phyloP scores from a whole-genome alignment of 2,888 invertebrate species.

The Monopis laevigella region DNA sequence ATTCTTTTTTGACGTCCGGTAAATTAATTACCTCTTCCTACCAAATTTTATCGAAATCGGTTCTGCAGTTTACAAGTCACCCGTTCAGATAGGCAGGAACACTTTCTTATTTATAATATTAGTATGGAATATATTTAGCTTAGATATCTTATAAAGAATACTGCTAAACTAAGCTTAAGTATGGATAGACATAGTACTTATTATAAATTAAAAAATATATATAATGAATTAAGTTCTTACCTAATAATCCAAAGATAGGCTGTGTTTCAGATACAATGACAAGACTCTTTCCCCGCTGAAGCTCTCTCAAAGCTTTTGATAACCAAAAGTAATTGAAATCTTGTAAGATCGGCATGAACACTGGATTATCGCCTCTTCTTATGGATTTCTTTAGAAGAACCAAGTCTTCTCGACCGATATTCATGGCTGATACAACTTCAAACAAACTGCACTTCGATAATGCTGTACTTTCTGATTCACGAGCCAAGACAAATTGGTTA shows the following conservation, averaged over 20 bases:
- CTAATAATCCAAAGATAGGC: conserved; percentile 32
- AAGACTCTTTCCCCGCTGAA: conserved; percentile 28
- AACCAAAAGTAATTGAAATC: conserved; percentile 35
- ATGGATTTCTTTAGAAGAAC: conserved; percentile 29
- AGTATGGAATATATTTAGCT: too few relatives aligned
- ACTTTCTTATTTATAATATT: too few relatives aligned
- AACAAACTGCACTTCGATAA: conserved; percentile 26
- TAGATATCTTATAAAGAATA: too few relatives aligned
- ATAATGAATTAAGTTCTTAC: conserved; percentile 22
- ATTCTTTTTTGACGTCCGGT: too few relatives aligned
- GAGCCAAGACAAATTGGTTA: conserved; percentile 28
- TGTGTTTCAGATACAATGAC: conserved; percentile 34
- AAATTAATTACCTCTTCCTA: too few relatives aligned
- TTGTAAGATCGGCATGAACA: conserved; percentile 28
- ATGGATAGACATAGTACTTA: too few relatives aligned
- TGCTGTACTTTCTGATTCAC: conserved; percentile 27
- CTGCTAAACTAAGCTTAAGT: too few relatives aligned
- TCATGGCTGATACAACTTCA: conserved; percentile 29
- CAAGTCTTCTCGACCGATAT: conserved; percentile 27
- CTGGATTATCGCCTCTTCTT: conserved; percentile 20
- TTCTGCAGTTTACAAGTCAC: too few relatives aligned
- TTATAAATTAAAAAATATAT: too few relatives aligned
- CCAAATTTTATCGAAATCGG: too few relatives aligned
- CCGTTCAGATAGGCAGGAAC: too few relatives aligned
- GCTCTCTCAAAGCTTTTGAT: conserved; percentile 26